Conservation (phyloP, 92 coral and sea anemone species). For the Epizoanthus stellaris region DNA sequence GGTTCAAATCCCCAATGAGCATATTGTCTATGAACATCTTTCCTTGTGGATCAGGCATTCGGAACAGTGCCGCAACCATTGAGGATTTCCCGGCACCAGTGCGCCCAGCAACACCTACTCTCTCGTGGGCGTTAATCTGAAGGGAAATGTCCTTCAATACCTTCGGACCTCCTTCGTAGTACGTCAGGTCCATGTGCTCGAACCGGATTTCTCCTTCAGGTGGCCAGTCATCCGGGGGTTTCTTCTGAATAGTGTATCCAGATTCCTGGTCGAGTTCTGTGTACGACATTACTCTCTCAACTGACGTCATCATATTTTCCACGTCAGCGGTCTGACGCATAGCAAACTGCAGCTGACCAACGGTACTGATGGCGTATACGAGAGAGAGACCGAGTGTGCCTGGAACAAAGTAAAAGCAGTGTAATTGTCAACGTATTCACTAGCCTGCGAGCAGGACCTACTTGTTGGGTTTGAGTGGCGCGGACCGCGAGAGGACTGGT, state of each 20-base stretch:
- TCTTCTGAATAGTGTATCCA: constrained; percentile 68
- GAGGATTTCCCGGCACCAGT: constrained; percentile 99
- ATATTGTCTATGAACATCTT: constrained; percentile 78
- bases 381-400: constrained; percentile 89
- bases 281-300: constrained; percentile 91
- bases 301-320: constrained; percentile 94
- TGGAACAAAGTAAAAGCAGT: constrained; percentile 20
- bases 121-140: constrained; percentile 69
- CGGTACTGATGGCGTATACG: constrained; percentile 95
- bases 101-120: constrained; percentile 96
- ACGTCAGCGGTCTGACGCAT: constrained; percentile 94
- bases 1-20: constrained; percentile 66
- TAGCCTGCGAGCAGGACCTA: background rate
- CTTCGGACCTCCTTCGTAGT: constrained; percentile 90
- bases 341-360: constrained; percentile 96
- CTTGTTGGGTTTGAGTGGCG: background rate
- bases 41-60: constrained; percentile 94
- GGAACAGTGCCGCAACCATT: constrained; percentile 86
- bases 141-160: constrained; percentile 69
- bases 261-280: constrained; percentile 85
- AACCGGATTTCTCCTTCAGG: constrained; percentile 82
- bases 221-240: constrained; percentile 92
- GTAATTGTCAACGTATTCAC: background rate
- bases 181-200: constrained; percentile 80
- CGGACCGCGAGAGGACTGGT: no score